phyloP scores from a whole-genome alignment of 1,140 invertebrate genomes.

The Hyles euphorbiae region DNA sequence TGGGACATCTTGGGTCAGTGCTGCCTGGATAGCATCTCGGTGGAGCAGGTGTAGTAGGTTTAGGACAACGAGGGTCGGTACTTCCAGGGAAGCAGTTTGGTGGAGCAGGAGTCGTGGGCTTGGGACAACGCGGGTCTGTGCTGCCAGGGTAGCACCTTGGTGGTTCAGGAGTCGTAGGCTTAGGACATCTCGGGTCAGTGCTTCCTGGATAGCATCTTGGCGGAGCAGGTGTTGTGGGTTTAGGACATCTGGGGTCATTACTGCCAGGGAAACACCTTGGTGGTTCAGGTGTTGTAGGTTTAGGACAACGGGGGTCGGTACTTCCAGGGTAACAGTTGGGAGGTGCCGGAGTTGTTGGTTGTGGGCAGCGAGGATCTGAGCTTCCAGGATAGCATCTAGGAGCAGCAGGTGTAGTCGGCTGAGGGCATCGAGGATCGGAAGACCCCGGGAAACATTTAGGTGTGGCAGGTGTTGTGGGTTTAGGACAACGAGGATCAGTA shows the following conservation, averaged over 20 bases:
- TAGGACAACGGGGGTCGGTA: slow-evolving; percentile 62
- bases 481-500: slow-evolving; percentile 40
- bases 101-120: slow-evolving; percentile 10
- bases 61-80: slow-evolving; percentile 16
- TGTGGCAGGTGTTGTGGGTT: slow-evolving; percentile 25
- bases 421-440: slow-evolving; percentile 59
- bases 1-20: slow-evolving; percentile 19
- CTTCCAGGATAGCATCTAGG: slow-evolving; percentile 35
- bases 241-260: too few species aligned
- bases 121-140: slow-evolving; percentile 50
- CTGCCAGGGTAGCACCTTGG: slow-evolving; percentile 23
- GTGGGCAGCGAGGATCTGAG: slow-evolving; percentile 54
- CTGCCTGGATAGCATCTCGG: slow-evolving; percentile 13
- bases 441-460: slow-evolving; percentile 54
- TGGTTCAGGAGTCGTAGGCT: too few species aligned
- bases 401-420: slow-evolving; percentile 31
- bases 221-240: too few species aligned
- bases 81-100: slow-evolving; percentile 15
- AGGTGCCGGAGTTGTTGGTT: slow-evolving; percentile 30
- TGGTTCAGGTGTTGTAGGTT: slow-evolving; percentile 27
- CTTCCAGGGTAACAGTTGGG: slow-evolving; percentile 65
- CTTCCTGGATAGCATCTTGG: too few species aligned
- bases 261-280: too few species aligned
- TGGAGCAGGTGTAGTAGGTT: slow-evolving; percentile 3
- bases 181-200: too few species aligned